Evolutionary conservation across 2,888 invertebrate species (phyloP).

Genomic region (Pterostichus madidus): DNA sequence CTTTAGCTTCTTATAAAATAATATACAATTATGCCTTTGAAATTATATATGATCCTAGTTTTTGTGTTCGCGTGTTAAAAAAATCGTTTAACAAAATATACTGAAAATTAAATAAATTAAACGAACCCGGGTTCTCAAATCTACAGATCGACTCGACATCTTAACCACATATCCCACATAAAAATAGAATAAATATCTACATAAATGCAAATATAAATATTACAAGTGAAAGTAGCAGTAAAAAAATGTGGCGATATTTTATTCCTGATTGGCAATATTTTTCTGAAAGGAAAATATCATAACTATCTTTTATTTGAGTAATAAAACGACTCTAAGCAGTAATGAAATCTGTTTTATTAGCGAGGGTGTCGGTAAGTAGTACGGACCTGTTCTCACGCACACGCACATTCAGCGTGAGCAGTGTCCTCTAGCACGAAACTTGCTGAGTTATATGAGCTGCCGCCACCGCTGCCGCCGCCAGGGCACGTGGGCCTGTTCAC

Average conservation of each 20-base stretch:
- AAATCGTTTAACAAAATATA: too few species aligned
- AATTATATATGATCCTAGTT: too few species aligned
- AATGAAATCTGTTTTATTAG: conserved; percentile 50
- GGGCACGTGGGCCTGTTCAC: conserved; percentile 49
- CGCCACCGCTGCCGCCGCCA: not conserved
- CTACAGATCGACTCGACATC: too few species aligned
- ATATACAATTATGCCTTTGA: too few species aligned
- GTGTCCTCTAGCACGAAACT: conserved; percentile 55
- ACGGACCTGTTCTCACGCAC: conserved; percentile 39
- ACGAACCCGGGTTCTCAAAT: too few species aligned
- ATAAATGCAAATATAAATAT: too few species aligned
- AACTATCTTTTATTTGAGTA: conserved; percentile 30
- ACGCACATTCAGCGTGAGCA: conserved; percentile 24
- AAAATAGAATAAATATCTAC: not conserved
- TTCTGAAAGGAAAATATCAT: not conserved
- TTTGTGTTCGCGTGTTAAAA: too few species aligned
- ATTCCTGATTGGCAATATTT: not conserved
- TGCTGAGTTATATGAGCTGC: conserved; percentile 34
- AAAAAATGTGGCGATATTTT: not conserved
- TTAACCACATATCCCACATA: too few species aligned
- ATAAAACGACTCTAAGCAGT: conserved; percentile 27
- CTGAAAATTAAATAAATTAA: too few species aligned
- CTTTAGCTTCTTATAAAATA: too few species aligned
- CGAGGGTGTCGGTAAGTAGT: conserved; percentile 9
- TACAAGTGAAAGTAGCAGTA: too few species aligned